These are phyloP conservation scores for Hirtodrosophila duncani DNA, from an alignment of 2,888 invertebrate genomes.

Conservation along the genomic window DNA sequence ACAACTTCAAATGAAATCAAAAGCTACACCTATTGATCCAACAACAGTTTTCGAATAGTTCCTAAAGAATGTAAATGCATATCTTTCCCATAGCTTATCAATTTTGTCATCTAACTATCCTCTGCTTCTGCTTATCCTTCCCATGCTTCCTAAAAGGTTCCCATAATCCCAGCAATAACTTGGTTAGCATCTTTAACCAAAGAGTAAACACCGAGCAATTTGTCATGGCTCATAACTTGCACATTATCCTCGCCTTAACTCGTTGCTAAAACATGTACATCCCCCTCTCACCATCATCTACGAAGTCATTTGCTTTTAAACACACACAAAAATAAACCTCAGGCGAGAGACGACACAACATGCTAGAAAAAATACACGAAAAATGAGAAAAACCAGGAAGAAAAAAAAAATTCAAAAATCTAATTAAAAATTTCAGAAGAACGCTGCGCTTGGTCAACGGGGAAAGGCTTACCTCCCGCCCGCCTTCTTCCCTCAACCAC, in stretches of 20 bases:
- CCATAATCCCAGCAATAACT: neutral
- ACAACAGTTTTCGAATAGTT: no score
- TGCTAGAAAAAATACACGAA: slow-evolving; percentile 32
- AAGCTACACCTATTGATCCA: no score
- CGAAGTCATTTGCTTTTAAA: slow-evolving; percentile 55
- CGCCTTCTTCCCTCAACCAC: neutral
- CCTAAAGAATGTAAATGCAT: no score
- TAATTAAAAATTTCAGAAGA: slow-evolving; percentile 71
- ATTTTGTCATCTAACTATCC: no score
- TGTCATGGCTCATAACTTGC: slow-evolving; percentile 54
- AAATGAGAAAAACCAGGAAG: slow-evolving; percentile 32
- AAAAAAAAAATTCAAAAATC: slow-evolving; percentile 53
- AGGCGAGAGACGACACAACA: slow-evolving; percentile 29
- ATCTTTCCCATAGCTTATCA: no score
- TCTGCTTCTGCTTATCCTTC: no score
- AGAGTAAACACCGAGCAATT: slow-evolving; percentile 35
- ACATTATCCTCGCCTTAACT: slow-evolving; percentile 44
- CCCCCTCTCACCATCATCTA: neutral
- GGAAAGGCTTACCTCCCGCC: neutral
- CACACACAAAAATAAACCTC: slow-evolving; percentile 53
- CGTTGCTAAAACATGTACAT: slow-evolving; percentile 39
- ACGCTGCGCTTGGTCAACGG: slow-evolving; percentile 30
- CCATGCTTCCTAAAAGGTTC: no score
- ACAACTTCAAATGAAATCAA: no score
- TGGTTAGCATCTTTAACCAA: neutral